Evolutionary conservation across 2,113 vertebrate species (phyloP).

Genomic region (Menidia beryllina): DNA sequence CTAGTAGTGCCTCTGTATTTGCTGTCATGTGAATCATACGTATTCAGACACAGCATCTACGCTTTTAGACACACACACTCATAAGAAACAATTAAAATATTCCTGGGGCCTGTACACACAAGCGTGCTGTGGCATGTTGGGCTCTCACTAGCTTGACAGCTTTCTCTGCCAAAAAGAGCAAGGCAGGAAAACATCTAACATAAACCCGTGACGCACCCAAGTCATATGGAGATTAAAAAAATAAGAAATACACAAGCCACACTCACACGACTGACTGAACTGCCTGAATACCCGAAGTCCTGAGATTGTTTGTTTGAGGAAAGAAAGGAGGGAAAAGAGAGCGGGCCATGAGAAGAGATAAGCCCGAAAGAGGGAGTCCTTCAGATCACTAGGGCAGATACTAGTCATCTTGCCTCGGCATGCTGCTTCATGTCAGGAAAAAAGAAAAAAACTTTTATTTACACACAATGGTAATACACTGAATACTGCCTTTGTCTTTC

Average conservation of each 20-base stretch:
- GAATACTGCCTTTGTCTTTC: slow-evolving; percentile 30
- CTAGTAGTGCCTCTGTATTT: slow-evolving; percentile 28
- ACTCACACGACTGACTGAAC: slow-evolving; percentile 15
- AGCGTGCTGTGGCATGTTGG: slow-evolving; percentile 67
- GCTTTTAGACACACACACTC: slow-evolving; percentile 17
- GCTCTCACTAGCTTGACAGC: slow-evolving; percentile 68
- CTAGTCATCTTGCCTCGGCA: slow-evolving; percentile 43
- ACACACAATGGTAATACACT: slow-evolving; percentile 30
- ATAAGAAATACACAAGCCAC: slow-evolving; percentile 22
- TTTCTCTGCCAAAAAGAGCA: slow-evolving; percentile 71
- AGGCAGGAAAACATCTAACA: slow-evolving; percentile 43
- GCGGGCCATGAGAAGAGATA: slow-evolving; percentile 22
- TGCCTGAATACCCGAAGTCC: slow-evolving; percentile 45
- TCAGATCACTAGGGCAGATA: slow-evolving; percentile 61
- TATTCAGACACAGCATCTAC: slow-evolving; percentile 45
- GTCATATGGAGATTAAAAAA: slow-evolving; percentile 36
- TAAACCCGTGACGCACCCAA: slow-evolving; percentile 51
- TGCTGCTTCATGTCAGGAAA: slow-evolving; percentile 59
- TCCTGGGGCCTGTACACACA: slow-evolving; percentile 30
- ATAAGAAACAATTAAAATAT: slow-evolving; percentile 53
- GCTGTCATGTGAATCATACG: slow-evolving; percentile 45
- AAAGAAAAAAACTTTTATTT: slow-evolving; percentile 39
- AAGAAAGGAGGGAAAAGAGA: slow-evolving; percentile 16
- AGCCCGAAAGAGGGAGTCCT: slow-evolving; percentile 29
- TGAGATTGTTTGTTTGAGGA: slow-evolving; percentile 41